These are phyloP conservation scores for Apostichopus californicus DNA, from an alignment of 35 echinoderm and acorn worm species.

Conservation along the genomic window DNA sequence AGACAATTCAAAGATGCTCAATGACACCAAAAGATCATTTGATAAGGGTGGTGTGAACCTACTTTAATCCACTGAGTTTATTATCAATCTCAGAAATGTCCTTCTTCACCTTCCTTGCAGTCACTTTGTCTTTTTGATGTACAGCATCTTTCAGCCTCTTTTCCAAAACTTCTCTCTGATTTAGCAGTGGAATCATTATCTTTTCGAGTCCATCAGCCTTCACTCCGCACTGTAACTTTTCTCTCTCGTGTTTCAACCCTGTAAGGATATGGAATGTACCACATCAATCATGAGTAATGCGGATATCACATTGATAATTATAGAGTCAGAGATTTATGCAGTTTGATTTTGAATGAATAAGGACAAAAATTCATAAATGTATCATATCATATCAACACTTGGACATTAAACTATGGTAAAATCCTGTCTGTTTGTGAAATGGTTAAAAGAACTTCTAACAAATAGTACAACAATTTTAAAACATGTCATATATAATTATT, in stretches of 20 bases:
- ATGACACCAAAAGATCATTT: background rate
- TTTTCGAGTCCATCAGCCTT: slow-evolving; percentile 53
- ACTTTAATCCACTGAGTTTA: slow-evolving; percentile 10
- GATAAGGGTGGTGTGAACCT: background rate
- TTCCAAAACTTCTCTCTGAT: slow-evolving; percentile 42
- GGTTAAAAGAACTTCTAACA: too few relatives aligned
- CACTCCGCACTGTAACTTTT: slow-evolving; percentile 15
- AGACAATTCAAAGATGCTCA: background rate
- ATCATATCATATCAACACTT: too few relatives aligned
- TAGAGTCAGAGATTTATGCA: too few relatives aligned
- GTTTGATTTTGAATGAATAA: too few relatives aligned
- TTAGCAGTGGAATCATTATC: slow-evolving; percentile 6
- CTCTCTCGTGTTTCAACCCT: slow-evolving; percentile 34
- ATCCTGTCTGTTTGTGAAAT: too few relatives aligned
- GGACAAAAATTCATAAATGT: too few relatives aligned
- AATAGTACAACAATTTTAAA: too few relatives aligned
- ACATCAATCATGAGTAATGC: too few relatives aligned
- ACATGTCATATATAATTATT: too few relatives aligned
- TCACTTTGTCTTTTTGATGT: background rate
- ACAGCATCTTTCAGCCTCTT: slow-evolving; percentile 5
- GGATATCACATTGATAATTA: too few relatives aligned
- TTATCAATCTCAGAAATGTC: slow-evolving; percentile 30
- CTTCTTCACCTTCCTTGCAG: background rate
- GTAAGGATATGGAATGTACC: background rate
- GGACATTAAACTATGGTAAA: too few relatives aligned